Evolutionary conservation across 1,140 invertebrate genomes (phyloP), one percentile per base, ranked within the genome.

Genomic region (Atopsyche davidsoni): DNA sequence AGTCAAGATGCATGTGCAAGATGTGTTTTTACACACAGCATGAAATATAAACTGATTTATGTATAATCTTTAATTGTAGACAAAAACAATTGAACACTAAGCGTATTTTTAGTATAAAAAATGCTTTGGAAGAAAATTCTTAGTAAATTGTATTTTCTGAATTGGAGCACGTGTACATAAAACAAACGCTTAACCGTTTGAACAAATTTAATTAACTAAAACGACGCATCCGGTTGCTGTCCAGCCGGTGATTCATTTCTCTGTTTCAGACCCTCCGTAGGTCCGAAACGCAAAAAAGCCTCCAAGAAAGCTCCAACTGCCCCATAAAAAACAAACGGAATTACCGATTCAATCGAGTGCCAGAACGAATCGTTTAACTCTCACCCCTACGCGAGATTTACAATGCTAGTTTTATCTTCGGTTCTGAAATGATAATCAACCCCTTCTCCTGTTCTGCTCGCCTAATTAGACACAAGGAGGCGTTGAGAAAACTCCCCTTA

Each of bases 381-480:
- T 14, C 41, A 17, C 41, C 25, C 41, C 46, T 21, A 14, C 39
- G 23, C 28, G 22, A 31, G 16, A 34, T 28, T 42, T 36, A 11
- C 38, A 51, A 51, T 23, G 17, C 28, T 51, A 44, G 41, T 51
- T 51, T 44, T 44, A 16, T 47, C 41, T 43, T 48, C 19, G 44
- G 46, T 25, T 46, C 49, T 50, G 32, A 53, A 53, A 57, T 53
- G 53, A 57, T 57, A 57, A 53, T 57, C 47, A 54, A 54, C 56
- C 56, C 48, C 46, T 49, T 52, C 50, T 36, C 35, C 31, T 58
- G 56, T 58, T 58, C 51, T 44, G 43, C 35, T 22, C 51, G 56
- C 51, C 56, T 58, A 58, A 58, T 58, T 58, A 58, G 51, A 54
- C 56, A 51, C 51, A 34, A 51, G 44, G 45, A 58, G 55, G 55